A percentile compares a stretch with the other conserved stretches of the same genome.
Evolutionary conservation across 2,888 invertebrate species (phyloP).

Genomic region (Serrognathus titanus): DNA sequence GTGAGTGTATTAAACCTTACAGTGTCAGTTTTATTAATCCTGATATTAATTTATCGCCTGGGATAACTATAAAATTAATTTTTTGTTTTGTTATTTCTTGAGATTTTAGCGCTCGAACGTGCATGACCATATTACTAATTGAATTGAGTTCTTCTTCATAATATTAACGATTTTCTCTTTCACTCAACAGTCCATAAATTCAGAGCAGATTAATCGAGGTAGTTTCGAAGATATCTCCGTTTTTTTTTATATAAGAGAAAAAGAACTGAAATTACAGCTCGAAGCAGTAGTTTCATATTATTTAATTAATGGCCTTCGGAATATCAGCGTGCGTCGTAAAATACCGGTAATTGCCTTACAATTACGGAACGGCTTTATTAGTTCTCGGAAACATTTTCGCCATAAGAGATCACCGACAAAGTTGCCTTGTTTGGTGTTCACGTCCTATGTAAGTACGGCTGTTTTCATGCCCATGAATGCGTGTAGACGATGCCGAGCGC

Average conservation of each 20-base stretch:
- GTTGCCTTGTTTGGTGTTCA: constrained; percentile 21
- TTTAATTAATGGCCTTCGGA: constrained; percentile 27
- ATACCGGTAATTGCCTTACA: constrained; percentile 26
- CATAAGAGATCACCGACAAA: constrained; percentile 22
- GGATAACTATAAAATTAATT: too few species aligned
- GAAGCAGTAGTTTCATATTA: constrained; percentile 24
- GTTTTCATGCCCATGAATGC: constrained; percentile 20
- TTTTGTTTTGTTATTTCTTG: too few species aligned
- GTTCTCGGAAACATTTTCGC: constrained; percentile 25
- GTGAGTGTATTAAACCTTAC: too few species aligned
- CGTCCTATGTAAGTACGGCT: constrained; percentile 10
- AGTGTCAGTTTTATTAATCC: too few species aligned
- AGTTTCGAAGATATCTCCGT: background rate
- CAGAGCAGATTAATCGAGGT: too few species aligned
- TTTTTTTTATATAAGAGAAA: background rate
- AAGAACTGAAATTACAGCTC: too few species aligned
- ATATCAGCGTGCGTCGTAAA: constrained; percentile 21
- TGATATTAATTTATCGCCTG: too few species aligned
- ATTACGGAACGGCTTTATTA: constrained; percentile 31
- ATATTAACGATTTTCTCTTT: too few species aligned
- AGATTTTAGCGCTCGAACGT: too few species aligned
- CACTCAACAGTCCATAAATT: too few species aligned
- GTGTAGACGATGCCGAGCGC: constrained; percentile 14
- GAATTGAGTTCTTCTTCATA: too few species aligned
- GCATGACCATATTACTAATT: too few species aligned